A percentile compares a stretch with the other conserved stretches of the same genome.
These are phyloP conservation scores for Priocnemis perturbator DNA, from an alignment of 2,888 invertebrate species.

Conservation along the genomic window DNA sequence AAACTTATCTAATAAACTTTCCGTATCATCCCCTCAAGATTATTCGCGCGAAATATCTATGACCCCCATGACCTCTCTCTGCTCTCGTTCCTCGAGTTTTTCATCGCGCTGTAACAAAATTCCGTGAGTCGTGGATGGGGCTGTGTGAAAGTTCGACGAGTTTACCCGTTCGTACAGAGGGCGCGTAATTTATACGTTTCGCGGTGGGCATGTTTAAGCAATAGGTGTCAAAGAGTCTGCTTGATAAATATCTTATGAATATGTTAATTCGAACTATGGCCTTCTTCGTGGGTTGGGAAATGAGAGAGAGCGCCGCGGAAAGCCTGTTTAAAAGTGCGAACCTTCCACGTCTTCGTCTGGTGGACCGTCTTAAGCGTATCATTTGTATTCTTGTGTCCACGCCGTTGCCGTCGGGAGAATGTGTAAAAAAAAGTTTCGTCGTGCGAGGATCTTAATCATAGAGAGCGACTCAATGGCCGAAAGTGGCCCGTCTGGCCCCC, in stretches of 20 bases:
- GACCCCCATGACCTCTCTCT: too few relatives aligned
- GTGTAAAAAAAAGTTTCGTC: constrained; percentile 36
- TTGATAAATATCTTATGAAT: constrained; percentile 60
- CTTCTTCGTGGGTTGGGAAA: constrained; percentile 30
- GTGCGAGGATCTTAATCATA: not conserved
- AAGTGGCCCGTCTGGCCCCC: too few relatives aligned
- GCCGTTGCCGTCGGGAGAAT: constrained; percentile 16
- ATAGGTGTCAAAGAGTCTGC: constrained; percentile 51
- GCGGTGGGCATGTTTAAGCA: constrained; percentile 46
- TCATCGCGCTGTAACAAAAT: too few relatives aligned
- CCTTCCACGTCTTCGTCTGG: constrained; percentile 18
- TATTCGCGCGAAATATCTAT: too few relatives aligned
- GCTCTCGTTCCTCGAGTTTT: not conserved
- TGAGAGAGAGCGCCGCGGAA: constrained; percentile 48
- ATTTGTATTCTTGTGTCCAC: constrained; percentile 47
- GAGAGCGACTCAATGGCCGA: too few relatives aligned
- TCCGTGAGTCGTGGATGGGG: too few relatives aligned
- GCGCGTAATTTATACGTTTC: constrained; percentile 46
- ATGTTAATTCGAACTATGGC: constrained; percentile 44
- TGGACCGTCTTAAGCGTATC: constrained; percentile 46
- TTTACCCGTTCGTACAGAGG: not conserved
- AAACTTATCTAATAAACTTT: too few relatives aligned
- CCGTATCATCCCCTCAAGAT: too few relatives aligned
- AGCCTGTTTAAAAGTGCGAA: constrained; percentile 51
- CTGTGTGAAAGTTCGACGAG: not conserved